These are phyloP conservation scores for Polydrusus tereticollis DNA, from an alignment of 2,888 invertebrate genomes.

Conservation along the genomic window DNA sequence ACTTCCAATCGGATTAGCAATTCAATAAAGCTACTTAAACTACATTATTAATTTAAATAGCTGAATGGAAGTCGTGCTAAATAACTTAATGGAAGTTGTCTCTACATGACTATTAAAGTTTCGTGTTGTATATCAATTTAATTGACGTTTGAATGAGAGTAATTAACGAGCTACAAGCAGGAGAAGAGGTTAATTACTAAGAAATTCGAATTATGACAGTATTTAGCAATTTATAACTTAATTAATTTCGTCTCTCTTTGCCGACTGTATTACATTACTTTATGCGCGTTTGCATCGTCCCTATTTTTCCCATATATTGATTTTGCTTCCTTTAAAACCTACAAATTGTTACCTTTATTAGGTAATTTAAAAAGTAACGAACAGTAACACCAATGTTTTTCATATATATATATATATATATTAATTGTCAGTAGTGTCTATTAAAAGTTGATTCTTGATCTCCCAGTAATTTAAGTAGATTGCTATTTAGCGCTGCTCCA, in stretches of 20 bases:
- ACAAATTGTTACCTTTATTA: too few species aligned
- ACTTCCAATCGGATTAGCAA: background rate
- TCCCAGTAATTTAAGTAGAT: too few species aligned
- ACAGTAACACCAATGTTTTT: too few species aligned
- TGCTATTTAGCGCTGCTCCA: too few species aligned
- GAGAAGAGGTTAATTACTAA: slow-evolving; percentile 46
- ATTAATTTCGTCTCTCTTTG: slow-evolving; percentile 31
- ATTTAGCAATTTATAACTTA: slow-evolving; percentile 38
- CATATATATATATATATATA: too few species aligned
- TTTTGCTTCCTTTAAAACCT: background rate
- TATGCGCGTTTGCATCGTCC: background rate
- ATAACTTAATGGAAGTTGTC: slow-evolving; percentile 39
- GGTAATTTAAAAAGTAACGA: too few species aligned
- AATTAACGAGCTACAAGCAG: slow-evolving; percentile 34
- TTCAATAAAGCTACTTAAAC: background rate
- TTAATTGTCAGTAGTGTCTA: too few species aligned
- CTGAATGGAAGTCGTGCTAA: slow-evolving; percentile 14
- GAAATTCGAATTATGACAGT: slow-evolving; percentile 42
- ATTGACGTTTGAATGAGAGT: slow-evolving; percentile 39
- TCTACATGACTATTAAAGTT: slow-evolving; percentile 33
- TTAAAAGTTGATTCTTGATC: too few species aligned
- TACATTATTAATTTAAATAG: slow-evolving; percentile 10
- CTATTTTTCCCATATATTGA: background rate
- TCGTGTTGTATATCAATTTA: slow-evolving; percentile 40
- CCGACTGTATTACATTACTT: slow-evolving; percentile 10